These are phyloP conservation scores for Benthochromis sp. DNA, from an alignment of 2,113 vertebrate genomes.

Conservation along the genomic window DNA sequence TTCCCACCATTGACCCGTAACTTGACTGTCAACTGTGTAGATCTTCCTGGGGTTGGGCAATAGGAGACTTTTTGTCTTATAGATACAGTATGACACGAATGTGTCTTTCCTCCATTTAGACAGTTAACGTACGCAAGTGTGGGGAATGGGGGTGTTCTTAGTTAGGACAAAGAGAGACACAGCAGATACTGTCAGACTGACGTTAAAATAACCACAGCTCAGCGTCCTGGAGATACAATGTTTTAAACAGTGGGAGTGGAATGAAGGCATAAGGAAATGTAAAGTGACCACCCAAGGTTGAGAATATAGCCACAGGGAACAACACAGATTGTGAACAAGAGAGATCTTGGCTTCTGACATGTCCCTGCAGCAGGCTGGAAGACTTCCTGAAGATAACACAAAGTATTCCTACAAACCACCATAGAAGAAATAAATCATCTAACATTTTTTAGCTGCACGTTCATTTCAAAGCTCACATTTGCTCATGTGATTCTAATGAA, in stretches of 20 bases:
- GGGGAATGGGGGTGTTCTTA: not conserved
- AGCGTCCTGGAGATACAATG: not conserved
- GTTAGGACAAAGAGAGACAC: not conserved
- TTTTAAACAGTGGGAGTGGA: conserved; percentile 10
- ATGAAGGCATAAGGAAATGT: conserved; percentile 11
- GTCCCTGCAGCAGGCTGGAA: conserved; percentile 35
- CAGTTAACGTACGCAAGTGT: not conserved
- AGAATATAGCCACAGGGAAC: conserved; percentile 40
- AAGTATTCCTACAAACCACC: conserved; percentile 27
- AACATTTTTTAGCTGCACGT: conserved; percentile 15
- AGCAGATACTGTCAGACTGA: not conserved
- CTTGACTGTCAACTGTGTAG: conserved; percentile 48
- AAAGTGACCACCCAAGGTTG: conserved; percentile 62
- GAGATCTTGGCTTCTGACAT: conserved; percentile 37
- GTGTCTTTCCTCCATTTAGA: conserved; percentile 1
- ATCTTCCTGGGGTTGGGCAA: conserved; percentile 19
- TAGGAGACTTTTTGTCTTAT: conserved; percentile 1
- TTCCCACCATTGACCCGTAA: conserved; percentile 45
- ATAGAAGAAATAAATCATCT: conserved; percentile 50
- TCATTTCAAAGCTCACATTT: conserved; percentile 31
- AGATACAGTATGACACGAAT: conserved; percentile 28
- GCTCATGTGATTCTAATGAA: conserved; percentile 46
- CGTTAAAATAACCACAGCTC: not conserved
- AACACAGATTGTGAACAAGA: conserved; percentile 6
- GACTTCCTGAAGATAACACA: conserved; percentile 62